These are phyloP conservation scores for Calameuta filiformis DNA, from an alignment of 2,888 invertebrate species.

Conservation along the genomic window DNA sequence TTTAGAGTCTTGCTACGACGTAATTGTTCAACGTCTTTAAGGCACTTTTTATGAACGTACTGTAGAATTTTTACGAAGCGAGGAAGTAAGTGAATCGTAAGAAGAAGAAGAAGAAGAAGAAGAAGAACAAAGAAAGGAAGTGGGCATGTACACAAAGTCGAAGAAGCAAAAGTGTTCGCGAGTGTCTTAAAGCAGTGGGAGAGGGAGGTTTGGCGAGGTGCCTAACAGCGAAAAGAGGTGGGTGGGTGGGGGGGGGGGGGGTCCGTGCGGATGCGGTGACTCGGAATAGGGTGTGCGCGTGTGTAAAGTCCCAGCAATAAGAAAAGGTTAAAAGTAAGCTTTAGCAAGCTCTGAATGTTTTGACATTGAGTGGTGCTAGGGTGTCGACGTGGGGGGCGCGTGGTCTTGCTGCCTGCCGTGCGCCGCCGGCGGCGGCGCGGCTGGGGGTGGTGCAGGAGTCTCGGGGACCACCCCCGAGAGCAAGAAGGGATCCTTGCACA, in stretches of 20 bases:
- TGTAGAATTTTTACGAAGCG: no score
- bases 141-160: neutral
- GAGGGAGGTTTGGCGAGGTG: neutral
- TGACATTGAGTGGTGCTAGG: constrained; percentile 63
- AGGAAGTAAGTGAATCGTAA: no score
- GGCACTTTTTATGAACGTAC: no score
- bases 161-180: constrained; percentile 7
- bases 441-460: constrained; percentile 54
- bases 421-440: constrained; percentile 68
- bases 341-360: constrained; percentile 46
- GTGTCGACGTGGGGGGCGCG: constrained; percentile 68
- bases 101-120: neutral
- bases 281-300: neutral
- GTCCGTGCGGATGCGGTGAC: neutral
- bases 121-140: no score
- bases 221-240: neutral
- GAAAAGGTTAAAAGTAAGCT: no score
- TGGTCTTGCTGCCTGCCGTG: constrained; percentile 67
- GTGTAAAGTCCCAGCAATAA: neutral
- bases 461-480: constrained; percentile 74
- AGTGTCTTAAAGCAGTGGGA: neutral
- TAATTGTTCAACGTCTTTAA: no score
- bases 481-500: constrained; percentile 64
- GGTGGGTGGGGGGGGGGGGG: neutral
- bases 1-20: no score